A percentile compares a stretch with the other conserved stretches of the same genome.
phyloP scores from a whole-genome alignment of 2,888 invertebrate genomes.

The Cyrtodaria siliqua region DNA sequence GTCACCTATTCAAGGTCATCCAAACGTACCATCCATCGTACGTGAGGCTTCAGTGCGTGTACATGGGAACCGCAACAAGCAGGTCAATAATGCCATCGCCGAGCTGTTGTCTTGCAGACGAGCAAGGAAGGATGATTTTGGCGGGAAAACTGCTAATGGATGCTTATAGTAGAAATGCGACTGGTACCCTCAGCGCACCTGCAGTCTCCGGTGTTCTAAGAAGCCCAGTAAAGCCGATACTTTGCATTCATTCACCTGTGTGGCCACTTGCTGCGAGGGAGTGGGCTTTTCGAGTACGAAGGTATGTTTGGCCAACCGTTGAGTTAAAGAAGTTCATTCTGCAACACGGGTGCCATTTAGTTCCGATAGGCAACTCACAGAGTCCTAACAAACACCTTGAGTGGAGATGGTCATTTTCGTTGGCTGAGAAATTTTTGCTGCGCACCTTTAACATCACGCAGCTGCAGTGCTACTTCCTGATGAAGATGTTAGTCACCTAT shows the following conservation, averaged over 20 bases:
- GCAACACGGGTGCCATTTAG: constrained; percentile 61
- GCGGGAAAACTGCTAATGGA: constrained; percentile 57
- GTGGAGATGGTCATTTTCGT: constrained; percentile 62
- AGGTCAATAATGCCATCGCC: constrained; percentile 53
- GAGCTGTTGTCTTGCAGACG: constrained; percentile 57
- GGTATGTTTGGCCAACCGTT: constrained; percentile 59
- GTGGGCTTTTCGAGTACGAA: constrained; percentile 57
- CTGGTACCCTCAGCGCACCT: constrained; percentile 45
- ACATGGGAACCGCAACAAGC: constrained; percentile 48
- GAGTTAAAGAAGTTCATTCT: constrained; percentile 61
- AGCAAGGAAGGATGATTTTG: constrained; percentile 63
- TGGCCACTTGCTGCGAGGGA: constrained; percentile 63
- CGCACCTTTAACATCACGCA: constrained; percentile 56
- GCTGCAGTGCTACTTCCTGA: constrained; percentile 56
- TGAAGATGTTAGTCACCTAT: constrained; percentile 54
- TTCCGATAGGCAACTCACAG: constrained; percentile 56
- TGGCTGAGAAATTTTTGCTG: constrained; percentile 58
- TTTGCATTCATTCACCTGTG: constrained; percentile 61
- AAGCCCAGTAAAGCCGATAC: constrained; percentile 37
- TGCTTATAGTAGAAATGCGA: constrained; percentile 50
- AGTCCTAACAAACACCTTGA: constrained; percentile 61
- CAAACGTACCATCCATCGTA: constrained; percentile 60
- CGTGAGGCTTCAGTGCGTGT: constrained; percentile 56
- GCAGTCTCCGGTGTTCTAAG: constrained; percentile 48
- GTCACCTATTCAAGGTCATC: constrained; percentile 59